Evolutionary conservation across 1,140 invertebrate genomes (phyloP).

Genomic region (Microvelia longipes): DNA sequence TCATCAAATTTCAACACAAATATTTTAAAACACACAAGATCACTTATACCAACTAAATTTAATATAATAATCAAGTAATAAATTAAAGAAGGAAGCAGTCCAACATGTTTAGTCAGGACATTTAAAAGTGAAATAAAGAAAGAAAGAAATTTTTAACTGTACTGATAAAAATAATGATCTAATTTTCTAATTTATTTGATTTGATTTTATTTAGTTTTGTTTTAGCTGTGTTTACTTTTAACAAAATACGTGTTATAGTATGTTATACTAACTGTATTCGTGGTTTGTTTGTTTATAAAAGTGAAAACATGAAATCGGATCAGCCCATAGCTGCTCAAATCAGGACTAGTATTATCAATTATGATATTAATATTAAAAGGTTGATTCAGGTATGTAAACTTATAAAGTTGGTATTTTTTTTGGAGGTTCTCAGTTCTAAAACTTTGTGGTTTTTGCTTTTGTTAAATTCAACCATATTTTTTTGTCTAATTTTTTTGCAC

Average conservation of each 20-base stretch:
- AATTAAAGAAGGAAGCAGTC: too few relatives aligned
- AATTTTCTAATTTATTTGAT: neutral
- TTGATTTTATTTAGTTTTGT: neutral
- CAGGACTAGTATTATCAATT: neutral
- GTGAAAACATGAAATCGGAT: neutral
- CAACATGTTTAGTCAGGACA: neutral
- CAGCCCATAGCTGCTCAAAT: neutral
- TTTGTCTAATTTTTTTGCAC: neutral
- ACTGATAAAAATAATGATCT: neutral
- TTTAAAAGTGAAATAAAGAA: neutral
- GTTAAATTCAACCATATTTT: neutral
- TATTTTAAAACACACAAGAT: too few relatives aligned
- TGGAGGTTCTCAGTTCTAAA: too few relatives aligned
- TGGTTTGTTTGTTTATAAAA: neutral
- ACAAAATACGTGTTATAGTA: too few relatives aligned
- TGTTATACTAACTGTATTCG: too few relatives aligned
- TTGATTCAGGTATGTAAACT: neutral
- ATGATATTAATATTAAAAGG: neutral
- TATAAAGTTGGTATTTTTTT: neutral
- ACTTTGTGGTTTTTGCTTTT: too few relatives aligned
- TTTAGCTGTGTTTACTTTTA: too few relatives aligned
- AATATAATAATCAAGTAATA: too few relatives aligned
- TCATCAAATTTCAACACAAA: too few relatives aligned
- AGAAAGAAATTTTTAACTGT: neutral
- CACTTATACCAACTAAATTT: too few relatives aligned